phyloP scores from a whole-genome alignment of 2,888 invertebrate genomes.

The Sylvicola cinctus region DNA sequence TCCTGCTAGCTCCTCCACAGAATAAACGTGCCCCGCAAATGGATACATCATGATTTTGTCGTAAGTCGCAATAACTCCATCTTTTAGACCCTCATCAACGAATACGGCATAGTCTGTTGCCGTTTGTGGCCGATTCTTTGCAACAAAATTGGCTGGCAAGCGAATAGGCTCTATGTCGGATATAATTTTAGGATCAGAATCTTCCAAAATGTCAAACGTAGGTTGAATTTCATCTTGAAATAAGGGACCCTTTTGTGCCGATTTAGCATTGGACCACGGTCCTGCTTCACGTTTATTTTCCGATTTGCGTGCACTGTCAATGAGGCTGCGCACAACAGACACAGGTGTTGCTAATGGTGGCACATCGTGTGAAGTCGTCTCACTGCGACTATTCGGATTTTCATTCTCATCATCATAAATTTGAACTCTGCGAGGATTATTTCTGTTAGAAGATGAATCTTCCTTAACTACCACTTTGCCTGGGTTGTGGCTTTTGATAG shows the following conservation, averaged over 20 bases:
- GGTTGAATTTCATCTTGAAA: conserved; percentile 6
- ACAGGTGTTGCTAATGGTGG: conserved; percentile 18
- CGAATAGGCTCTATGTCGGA: no score
- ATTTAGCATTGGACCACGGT: conserved; percentile 36
- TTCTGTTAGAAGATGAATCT: conserved; percentile 14
- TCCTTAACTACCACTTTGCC: conserved; percentile 12
- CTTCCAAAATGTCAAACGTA: conserved; percentile 19
- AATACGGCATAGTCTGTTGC: conserved; percentile 18
- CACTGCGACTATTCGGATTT: conserved; percentile 15
- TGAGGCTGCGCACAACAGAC: conserved; percentile 27
- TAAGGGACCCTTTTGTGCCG: background rate
- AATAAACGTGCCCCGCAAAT: conserved; percentile 17
- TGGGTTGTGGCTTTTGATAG: conserved; percentile 16
- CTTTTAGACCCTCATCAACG: conserved; percentile 14
- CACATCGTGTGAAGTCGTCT: conserved; percentile 12
- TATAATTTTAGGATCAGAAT: no score
- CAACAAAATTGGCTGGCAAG: conserved; percentile 12
- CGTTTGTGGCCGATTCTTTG: conserved; percentile 14
- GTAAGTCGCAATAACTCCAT: conserved; percentile 15
- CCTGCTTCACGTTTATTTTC: conserved; percentile 53
- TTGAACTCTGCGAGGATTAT: conserved; percentile 34
- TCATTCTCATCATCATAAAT: conserved; percentile 15
- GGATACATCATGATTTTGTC: conserved; percentile 21
- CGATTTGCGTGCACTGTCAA: conserved; percentile 34
- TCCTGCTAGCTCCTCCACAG: conserved; percentile 17